Conservation (phyloP, 2,797 vertebrate species). For the Acipenser transmontanus region DNA sequence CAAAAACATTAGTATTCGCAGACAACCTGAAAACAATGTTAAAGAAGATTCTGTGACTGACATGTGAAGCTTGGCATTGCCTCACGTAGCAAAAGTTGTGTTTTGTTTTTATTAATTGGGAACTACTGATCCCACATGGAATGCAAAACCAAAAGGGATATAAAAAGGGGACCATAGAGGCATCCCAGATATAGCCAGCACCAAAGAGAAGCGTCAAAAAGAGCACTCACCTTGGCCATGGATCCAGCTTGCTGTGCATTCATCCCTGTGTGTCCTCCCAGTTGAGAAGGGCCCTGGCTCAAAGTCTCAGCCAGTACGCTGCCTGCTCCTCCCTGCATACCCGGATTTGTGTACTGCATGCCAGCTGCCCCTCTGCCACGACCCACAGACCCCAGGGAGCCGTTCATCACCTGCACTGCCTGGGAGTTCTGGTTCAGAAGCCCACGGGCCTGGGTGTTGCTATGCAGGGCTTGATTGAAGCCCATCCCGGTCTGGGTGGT, state of each 20-base stretch:
- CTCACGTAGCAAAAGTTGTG: too few species aligned
- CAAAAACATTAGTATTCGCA: too few species aligned
- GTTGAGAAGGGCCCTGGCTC: conserved; percentile 76
- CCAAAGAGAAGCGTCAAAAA: conserved; percentile 9
- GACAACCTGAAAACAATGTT: too few species aligned
- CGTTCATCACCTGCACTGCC: conserved; percentile 89
- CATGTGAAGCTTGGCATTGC: too few species aligned
- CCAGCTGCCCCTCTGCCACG: conserved; percentile 77
- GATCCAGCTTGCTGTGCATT: conserved; percentile 79
- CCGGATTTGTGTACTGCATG: conserved; percentile 73
- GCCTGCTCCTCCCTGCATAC: conserved; percentile 67
- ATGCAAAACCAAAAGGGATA: too few species aligned
- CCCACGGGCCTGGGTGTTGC: conserved; percentile 78
- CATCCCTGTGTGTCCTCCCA: conserved; percentile 73
- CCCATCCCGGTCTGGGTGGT: conserved; percentile 77
- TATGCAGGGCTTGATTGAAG: conserved; percentile 85
- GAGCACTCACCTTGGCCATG: conserved; percentile 82
- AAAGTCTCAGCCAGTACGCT: conserved; percentile 89
- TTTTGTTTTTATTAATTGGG: too few species aligned
- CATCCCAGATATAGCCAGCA: conserved; percentile 16
- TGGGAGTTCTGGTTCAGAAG: conserved; percentile 75
- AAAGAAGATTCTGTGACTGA: too few species aligned
- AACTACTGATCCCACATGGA: too few species aligned
- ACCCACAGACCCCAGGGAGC: conserved; percentile 79
- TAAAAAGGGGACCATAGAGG: too few species aligned